Evolutionary conservation across 2,113 vertebrate genomes (phyloP), one percentile per base, ranked within the genome.

Genomic region (Saccopteryx leptura): DNA sequence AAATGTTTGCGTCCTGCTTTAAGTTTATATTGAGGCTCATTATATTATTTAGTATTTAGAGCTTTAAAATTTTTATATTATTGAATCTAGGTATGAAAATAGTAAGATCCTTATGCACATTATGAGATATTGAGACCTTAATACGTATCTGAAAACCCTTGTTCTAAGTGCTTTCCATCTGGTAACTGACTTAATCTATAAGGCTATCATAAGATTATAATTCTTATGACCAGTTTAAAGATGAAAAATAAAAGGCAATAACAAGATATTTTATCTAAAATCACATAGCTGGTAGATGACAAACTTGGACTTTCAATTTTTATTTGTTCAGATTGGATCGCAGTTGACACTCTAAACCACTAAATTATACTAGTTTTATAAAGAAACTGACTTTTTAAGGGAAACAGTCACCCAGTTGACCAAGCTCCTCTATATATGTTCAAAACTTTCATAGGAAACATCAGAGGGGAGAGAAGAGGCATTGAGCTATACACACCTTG

Each of bases 11-110:
- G 71, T 85, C 61, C 31, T 81, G 39, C 90, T 75, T 90, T 68
- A 31, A 81, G 28, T 33, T 87, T 3, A 58, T 54, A 10, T 74
- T 91, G 24, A 76, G 19, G 39, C 5, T 91, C 66, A 75, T 50
- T 31, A 5, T 60, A 75, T 88, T 79, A 39, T 56, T 78, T 46
- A 71, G 31, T 46, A 6, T 81, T 88, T 60, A 52, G 23, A 91
- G 68, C 26, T 74, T 72, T 26, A 11, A 9, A 79, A 83, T 68
- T 74, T 6, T 52, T 31, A 90, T 46, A 39, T 72, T 66, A 50
- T 28, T 71, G 21, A 90, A 85, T 75, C 33, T 80, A 54, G 90
- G 79, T 24, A 28, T 95, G 26, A 91, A 33, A 24, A 71, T 31
- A 65, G 26, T 21, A 95, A 93, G 33, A 46, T 75, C 21, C 89